Evolutionary conservation across 2,113 vertebrate genomes (phyloP), one percentile per base, ranked within the genome.

Genomic region (Pelmatolapia mariae): DNA sequence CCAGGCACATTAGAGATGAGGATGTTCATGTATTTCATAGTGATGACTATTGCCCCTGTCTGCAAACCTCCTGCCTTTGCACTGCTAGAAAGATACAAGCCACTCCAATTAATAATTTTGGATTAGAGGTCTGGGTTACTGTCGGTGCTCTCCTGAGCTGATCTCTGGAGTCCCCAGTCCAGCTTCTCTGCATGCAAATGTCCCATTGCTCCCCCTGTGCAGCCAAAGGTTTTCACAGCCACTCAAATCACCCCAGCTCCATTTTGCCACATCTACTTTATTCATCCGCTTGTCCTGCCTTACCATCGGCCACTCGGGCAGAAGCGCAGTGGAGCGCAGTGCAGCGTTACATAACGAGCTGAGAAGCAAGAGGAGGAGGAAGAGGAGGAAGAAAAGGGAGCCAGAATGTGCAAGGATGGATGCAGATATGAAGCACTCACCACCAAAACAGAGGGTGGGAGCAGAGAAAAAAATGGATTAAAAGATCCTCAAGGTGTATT

Each of bases 271-370:
- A 12, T 94, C 92, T 85, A 91, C 80, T 95, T 93, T 84, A 93
- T 93, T 88, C 85, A 92, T 85, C 73, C 53, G 33, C 86, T 85
- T 89, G 85, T 93, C 93, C 88, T 80, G 38, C 82, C 85, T 87
- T n/a, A 82, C 80, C 81, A 84, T 92, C 88, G 31, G 90, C 89
- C 82, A 88, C 89, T 86, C 63, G 38, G 84, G 86, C 86, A 90
- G 81, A 91, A 89, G 84, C 89, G 86, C 93, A 91, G 90, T 92
- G 89, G 84, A 92, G 90, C 59, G 91, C 90, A 91, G 89, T 91
- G 91, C 92, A 90, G 88, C 19, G 82, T 96, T 95, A 95, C 92
- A 94, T 96, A 95, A 96, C 61, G 7, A 89, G 82, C 59, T 89
- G 86, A 89, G 80, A 83, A 86, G 83, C 83, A 87, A 81, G 71